Conservation (phyloP, 2,888 invertebrate genomes). For the Spialia ferax region DNA sequence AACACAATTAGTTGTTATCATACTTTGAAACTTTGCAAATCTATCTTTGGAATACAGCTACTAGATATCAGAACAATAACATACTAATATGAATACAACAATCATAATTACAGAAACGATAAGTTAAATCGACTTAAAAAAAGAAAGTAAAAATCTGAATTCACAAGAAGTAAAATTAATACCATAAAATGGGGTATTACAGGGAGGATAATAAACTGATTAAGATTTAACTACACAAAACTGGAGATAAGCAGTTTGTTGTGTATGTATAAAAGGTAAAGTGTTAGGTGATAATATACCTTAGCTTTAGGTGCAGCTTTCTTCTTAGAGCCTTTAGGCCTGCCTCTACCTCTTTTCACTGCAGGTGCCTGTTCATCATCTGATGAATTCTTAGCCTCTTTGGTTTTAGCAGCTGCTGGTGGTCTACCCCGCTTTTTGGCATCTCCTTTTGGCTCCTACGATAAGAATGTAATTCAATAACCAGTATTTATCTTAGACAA, state of each 20-base stretch:
- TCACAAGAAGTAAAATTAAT: too few species aligned
- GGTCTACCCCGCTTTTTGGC: conserved; percentile 81
- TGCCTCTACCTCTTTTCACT: conserved; percentile 84
- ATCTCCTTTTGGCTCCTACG: conserved; percentile 80
- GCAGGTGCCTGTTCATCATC: conserved; percentile 84
- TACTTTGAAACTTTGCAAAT: neutral
- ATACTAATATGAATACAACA: too few species aligned
- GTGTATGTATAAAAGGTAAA: too few species aligned
- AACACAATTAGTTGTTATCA: too few species aligned
- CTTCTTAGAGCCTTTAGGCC: conserved; percentile 86
- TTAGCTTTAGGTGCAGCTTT: conserved; percentile 78
- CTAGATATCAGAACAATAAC: too few species aligned
- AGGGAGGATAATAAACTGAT: too few species aligned
- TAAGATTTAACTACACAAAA: too few species aligned
- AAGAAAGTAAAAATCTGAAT: too few species aligned
- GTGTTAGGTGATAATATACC: conserved; percentile 52
- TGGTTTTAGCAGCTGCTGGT: conserved; percentile 73
- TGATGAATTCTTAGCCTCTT: conserved; percentile 84
- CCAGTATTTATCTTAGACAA: neutral
- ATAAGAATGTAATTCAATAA: conserved; percentile 37
- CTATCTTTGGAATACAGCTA: neutral
- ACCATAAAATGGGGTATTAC: too few species aligned
- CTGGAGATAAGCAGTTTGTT: too few species aligned
- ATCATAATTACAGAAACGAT: too few species aligned
- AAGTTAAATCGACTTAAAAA: too few species aligned